A percentile compares a stretch with the other conserved stretches of the same genome.
Evolutionary conservation across 2,888 invertebrate species (phyloP).

Genomic region (Lathronympha strigana): DNA sequence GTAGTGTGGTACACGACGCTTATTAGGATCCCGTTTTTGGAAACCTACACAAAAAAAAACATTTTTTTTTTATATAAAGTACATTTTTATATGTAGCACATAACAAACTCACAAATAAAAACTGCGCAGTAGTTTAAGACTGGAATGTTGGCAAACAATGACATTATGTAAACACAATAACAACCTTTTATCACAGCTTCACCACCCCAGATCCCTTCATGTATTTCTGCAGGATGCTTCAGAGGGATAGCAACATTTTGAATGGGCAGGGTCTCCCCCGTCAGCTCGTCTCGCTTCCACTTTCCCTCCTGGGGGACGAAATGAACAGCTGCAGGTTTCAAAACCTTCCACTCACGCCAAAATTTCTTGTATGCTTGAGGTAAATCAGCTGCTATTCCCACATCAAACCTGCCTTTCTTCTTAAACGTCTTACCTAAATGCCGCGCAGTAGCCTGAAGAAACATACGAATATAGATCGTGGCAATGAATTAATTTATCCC

Average conservation of each 20-base stretch:
- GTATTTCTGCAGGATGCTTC: slow-evolving; percentile 90
- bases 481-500: slow-evolving; percentile 45
- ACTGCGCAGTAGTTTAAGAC: slow-evolving; percentile 21
- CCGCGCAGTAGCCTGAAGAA: slow-evolving; percentile 75
- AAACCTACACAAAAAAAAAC: slow-evolving; percentile 82
- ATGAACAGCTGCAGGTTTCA: slow-evolving; percentile 85
- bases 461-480: slow-evolving; percentile 52
- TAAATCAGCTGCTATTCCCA: slow-evolving; percentile 87
- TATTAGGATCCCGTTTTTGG: slow-evolving; percentile 84
- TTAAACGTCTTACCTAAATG: slow-evolving; percentile 79
- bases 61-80: no score
- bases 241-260: slow-evolving; percentile 91
- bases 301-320: slow-evolving; percentile 89
- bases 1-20: slow-evolving; percentile 90
- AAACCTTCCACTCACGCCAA: slow-evolving; percentile 92
- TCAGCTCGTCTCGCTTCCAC: slow-evolving; percentile 89
- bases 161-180: slow-evolving; percentile 32
- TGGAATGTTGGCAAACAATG: slow-evolving; percentile 40
- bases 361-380: slow-evolving; percentile 94
- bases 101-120: background rate
- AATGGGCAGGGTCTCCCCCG: slow-evolving; percentile 88
- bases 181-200: slow-evolving; percentile 94
- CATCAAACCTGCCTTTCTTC: slow-evolving; percentile 83
- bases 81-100: no score
- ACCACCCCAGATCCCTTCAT: slow-evolving; percentile 97